Percentiles rank a stretch among this genome's conserved stretches.
These are phyloP conservation scores for Syrista parreyssii DNA, from an alignment of 2,888 invertebrate genomes.

Conservation along the genomic window DNA sequence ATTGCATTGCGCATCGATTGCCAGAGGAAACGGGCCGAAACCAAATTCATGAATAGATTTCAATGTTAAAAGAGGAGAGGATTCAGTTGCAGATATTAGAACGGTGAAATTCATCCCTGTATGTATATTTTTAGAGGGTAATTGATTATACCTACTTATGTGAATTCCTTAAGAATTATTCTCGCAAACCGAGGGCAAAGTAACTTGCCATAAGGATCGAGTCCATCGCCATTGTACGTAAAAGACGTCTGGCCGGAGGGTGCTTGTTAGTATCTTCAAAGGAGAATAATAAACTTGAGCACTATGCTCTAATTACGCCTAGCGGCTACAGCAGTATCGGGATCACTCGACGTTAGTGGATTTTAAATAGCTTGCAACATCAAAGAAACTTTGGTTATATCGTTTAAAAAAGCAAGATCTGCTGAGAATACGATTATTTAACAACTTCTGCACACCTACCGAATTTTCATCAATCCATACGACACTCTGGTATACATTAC, in stretches of 20 bases:
- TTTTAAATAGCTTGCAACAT: constrained; percentile 34
- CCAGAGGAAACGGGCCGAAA: not conserved
- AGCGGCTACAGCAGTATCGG: constrained; percentile 27
- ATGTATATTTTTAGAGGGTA: not conserved
- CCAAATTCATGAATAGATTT: not conserved
- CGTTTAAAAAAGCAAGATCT: not conserved
- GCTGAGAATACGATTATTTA: not conserved
- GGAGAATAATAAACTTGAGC: constrained; percentile 49
- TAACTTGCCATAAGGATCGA: not conserved
- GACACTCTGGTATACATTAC: not conserved
- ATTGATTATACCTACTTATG: not conserved
- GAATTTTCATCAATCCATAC: no score
- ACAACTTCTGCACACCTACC: not conserved
- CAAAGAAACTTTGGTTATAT: not conserved
- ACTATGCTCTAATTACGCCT: constrained; percentile 47
- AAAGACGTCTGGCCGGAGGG: constrained; percentile 23
- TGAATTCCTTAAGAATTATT: not conserved
- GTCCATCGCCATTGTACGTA: not conserved
- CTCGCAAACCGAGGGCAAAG: not conserved
- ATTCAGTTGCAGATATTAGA: not conserved
- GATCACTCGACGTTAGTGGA: constrained; percentile 19
- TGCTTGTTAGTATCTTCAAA: constrained; percentile 48
- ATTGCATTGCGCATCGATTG: not conserved
- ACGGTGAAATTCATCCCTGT: not conserved
- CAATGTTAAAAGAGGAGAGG: not conserved